These are phyloP conservation scores for Ophioninae sp. DNA, from an alignment of 2,888 invertebrate genomes.

Conservation along the genomic window DNA sequence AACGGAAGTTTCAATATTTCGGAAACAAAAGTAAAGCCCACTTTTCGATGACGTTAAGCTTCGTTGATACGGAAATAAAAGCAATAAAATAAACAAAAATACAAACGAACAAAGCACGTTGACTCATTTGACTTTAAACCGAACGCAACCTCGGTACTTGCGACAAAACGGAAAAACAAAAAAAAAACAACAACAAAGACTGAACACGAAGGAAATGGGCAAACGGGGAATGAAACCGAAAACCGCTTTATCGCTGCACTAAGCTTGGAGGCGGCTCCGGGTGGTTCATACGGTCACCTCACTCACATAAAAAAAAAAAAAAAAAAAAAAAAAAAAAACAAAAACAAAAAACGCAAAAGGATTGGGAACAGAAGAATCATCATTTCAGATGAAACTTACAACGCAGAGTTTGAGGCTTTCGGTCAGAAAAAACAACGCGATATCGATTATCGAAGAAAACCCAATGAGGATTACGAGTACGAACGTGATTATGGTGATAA, in stretches of 20 bases:
- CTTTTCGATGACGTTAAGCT: slow-evolving; percentile 14
- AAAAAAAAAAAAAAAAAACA: not conserved
- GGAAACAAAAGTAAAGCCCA: slow-evolving; percentile 18
- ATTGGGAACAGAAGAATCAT: slow-evolving; percentile 63
- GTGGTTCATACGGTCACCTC: slow-evolving; percentile 53
- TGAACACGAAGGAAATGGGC: slow-evolving; percentile 41
- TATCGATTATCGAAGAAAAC: slow-evolving; percentile 46
- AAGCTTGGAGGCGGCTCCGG: slow-evolving; percentile 54
- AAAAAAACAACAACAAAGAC: slow-evolving; percentile 31
- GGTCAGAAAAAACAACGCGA: slow-evolving; percentile 62
- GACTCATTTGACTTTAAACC: slow-evolving; percentile 40
- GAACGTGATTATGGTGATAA: slow-evolving; percentile 40
- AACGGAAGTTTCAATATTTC: slow-evolving; percentile 41
- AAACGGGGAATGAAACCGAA: slow-evolving; percentile 39
- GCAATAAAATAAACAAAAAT: not conserved
- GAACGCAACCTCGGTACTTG: slow-evolving; percentile 28
- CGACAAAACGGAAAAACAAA: slow-evolving; percentile 40
- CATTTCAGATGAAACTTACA: slow-evolving; percentile 68
- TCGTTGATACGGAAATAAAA: slow-evolving; percentile 33
- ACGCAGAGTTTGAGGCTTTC: slow-evolving; percentile 62
- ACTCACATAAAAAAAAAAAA: slow-evolving; percentile 45
- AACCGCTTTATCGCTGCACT: slow-evolving; percentile 60
- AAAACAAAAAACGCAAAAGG: slow-evolving; percentile 23
- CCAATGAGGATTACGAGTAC: slow-evolving; percentile 48
- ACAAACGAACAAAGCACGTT: slow-evolving; percentile 7